These are phyloP conservation scores for Diarsia rubi DNA, from an alignment of 2,888 invertebrate genomes.

Conservation along the genomic window DNA sequence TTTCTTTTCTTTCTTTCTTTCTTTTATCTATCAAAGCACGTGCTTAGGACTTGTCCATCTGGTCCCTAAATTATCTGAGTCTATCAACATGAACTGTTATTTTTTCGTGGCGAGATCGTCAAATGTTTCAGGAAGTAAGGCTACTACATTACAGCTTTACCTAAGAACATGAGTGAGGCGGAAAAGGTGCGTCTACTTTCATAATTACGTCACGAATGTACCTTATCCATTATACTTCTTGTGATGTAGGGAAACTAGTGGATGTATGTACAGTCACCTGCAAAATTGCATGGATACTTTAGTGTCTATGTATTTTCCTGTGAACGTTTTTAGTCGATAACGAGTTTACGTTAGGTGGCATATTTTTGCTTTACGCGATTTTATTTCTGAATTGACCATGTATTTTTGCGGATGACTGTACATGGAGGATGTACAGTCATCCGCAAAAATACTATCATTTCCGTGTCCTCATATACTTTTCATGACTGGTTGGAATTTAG, in stretches of 20 bases:
- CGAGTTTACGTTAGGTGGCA: no score
- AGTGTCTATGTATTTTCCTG: no score
- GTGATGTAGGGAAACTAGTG: neutral
- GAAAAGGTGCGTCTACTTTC: constrained; percentile 22
- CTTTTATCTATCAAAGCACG: neutral
- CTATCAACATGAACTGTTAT: neutral
- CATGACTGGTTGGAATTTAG: neutral
- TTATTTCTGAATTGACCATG: no score
- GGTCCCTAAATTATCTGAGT: neutral
- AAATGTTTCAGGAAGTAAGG: constrained; percentile 13
- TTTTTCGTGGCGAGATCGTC: neutral
- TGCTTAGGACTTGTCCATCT: neutral
- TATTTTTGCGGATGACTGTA: no score
- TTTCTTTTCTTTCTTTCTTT: no score
- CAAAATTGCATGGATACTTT: no score
- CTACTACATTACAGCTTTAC: neutral
- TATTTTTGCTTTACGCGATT: no score
- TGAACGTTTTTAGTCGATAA: no score
- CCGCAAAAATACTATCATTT: constrained; percentile 22
- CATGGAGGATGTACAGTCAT: no score
- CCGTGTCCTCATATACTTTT: constrained; percentile 3
- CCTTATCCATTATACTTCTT: neutral
- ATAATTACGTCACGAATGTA: constrained; percentile 24
- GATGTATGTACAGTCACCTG: no score
- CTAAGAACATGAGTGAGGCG: constrained; percentile 5